A percentile compares a stretch with the other conserved stretches of the same genome.
Evolutionary conservation across 2,113 vertebrate genomes (phyloP).

Genomic region (Podarcis raffonei): DNA sequence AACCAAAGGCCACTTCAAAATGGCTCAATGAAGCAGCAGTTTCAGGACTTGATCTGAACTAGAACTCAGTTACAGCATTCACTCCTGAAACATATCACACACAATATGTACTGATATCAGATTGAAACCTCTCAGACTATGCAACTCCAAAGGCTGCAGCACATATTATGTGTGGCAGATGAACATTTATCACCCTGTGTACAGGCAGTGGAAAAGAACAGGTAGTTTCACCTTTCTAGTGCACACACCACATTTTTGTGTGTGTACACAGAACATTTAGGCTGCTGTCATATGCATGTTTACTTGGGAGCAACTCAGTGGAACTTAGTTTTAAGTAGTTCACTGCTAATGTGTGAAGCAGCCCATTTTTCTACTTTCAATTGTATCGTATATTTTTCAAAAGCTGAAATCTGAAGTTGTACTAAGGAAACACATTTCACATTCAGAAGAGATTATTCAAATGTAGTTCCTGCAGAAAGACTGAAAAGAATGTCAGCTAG

Average conservation of each 20-base stretch:
- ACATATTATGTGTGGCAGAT: background rate
- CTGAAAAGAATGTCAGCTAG: background rate
- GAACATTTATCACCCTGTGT: background rate
- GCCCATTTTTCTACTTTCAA: background rate
- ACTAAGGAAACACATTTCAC: background rate
- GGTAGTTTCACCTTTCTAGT: background rate
- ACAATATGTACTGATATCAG: too few relatives aligned
- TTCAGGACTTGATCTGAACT: background rate
- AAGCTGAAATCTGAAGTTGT: background rate
- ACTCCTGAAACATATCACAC: background rate
- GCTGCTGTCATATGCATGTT: background rate
- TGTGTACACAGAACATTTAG: background rate
- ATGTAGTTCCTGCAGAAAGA: background rate
- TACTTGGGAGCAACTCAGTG: background rate
- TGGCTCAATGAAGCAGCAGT: background rate
- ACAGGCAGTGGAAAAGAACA: background rate
- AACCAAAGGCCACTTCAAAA: background rate
- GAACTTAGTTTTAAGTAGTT: background rate
- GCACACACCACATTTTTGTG: background rate
- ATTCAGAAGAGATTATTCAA: background rate
- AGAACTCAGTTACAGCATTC: background rate
- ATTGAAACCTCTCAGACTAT: background rate
- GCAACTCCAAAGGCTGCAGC: background rate
- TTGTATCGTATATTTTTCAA: background rate
- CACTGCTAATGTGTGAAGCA: background rate